Evolutionary conservation across 2,888 invertebrate species (phyloP), one percentile per base, ranked within the genome.

Genomic region (Acanthoscelides obtectus): DNA sequence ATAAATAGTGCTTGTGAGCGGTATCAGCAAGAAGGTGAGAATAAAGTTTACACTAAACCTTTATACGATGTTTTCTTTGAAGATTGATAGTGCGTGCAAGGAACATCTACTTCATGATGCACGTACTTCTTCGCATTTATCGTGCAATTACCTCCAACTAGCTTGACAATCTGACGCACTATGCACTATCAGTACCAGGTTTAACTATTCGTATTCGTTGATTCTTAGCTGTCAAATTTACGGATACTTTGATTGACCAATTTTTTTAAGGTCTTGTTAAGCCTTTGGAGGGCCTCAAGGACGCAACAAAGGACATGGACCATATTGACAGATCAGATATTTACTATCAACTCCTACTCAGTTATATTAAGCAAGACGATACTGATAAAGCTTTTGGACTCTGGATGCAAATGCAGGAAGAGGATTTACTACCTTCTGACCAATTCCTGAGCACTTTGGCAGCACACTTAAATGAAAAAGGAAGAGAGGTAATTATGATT

Each of bases 341-440:
- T 76, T 94, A 92, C 83, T 91, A 91, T 79, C 91, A 93, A 78
- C 87, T 95, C 12, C 86, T 96, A 2, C 85, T 91, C n/a, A 90
- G 90, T 67, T 94, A 94, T 82, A 90, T 89, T 80, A 91, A 92
- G 79, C 88, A 89, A 0, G 87, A 92, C 65, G 90, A 95, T 79
- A 88, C 90, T 0, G 90, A 94, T 68, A 93, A 94, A 83, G 94
- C 94, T 0, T 81, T 94, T 12, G 90, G 90, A 0, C 86, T 96
- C 2, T 95, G 95, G 95, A 94, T 92, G 0, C 86, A 92, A 79
- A 90, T 96, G 86, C 95, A 96, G 84, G 95, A 96, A 82, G 95
- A 96, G 81, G 90, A 91, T 75, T 86, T 94, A 72, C 84, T 90
- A 20, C 92, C 95, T 0, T 89, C 88, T 22, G 90, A 92, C 22